Percentiles rank a stretch among this genome's conserved stretches.
phyloP scores from a whole-genome alignment of 2,797 vertebrate genomes.

The Aplochiton taeniatus region DNA sequence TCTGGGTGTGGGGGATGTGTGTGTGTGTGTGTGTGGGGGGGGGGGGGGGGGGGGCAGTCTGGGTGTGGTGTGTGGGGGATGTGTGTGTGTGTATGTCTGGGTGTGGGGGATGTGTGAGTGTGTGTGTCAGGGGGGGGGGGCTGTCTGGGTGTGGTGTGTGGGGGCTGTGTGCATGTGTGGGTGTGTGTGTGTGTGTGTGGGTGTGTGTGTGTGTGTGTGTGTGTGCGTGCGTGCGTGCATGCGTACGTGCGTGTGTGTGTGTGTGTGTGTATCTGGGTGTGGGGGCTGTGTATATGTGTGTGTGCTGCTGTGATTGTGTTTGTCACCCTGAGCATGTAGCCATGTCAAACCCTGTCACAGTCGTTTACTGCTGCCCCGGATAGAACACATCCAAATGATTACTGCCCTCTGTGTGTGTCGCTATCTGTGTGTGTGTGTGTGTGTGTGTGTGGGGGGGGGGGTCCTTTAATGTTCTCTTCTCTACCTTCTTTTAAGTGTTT shows the following conservation, averaged over 20 bases:
- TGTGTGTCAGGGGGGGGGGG: too few species aligned
- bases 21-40: slow-evolving; percentile 19
- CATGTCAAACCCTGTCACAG: slow-evolving; percentile 64
- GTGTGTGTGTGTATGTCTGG: too few species aligned
- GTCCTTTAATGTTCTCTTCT: slow-evolving; percentile 32
- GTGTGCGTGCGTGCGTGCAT: not conserved
- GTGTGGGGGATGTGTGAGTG: too few species aligned
- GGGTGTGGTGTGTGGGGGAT: not conserved
- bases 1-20: slow-evolving; percentile 1
- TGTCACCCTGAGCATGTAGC: slow-evolving; percentile 65
- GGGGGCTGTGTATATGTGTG: slow-evolving; percentile 19
- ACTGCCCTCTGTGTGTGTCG: slow-evolving; percentile 15
- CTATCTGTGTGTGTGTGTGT: slow-evolving; percentile 8
- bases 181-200: slow-evolving; percentile 14
- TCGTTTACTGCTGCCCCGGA: slow-evolving; percentile 50
- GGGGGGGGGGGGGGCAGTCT: too few species aligned
- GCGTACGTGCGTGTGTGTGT: not conserved
- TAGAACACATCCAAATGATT: slow-evolving; percentile 53
- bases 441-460: slow-evolving; percentile 14
- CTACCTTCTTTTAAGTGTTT: slow-evolving; percentile 49
- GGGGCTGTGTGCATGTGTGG: not conserved
- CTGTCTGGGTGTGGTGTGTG: not conserved
- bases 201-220: slow-evolving; percentile 16
- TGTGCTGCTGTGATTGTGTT: slow-evolving; percentile 58
- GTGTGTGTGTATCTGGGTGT: slow-evolving; percentile 1